Conservation (phyloP, 2,797 vertebrate species). For the Poeciliopsis gracilis region DNA sequence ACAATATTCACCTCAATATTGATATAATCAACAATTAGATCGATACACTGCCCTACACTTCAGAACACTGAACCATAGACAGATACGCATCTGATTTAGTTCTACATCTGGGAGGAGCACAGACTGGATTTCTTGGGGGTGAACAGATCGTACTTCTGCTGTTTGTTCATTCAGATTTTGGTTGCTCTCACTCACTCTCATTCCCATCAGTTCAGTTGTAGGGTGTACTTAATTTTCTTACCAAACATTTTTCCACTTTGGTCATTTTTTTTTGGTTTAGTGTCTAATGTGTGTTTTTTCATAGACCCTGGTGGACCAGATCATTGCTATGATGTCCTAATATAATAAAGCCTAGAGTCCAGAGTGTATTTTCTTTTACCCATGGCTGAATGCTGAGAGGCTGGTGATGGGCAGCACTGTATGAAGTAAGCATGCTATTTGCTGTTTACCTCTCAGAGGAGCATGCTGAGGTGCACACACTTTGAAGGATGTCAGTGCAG, state of each 20-base stretch:
- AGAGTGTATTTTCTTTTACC: not conserved
- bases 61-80: too few species aligned
- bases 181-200: not conserved
- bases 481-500: slow-evolving; percentile 61
- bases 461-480: slow-evolving; percentile 59
- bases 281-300: too few species aligned
- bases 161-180: not conserved
- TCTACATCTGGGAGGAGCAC: too few species aligned
- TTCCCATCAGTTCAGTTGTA: not conserved
- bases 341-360: not conserved
- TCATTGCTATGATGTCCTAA: not conserved
- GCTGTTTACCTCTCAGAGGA: slow-evolving; percentile 66
- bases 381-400: not conserved
- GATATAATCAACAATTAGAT: too few species aligned
- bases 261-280: not conserved
- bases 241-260: not conserved
- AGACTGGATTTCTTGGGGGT: too few species aligned
- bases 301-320: not conserved
- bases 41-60: too few species aligned
- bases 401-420: slow-evolving; percentile 10
- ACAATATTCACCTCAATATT: too few species aligned
- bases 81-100: too few species aligned
- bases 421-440: slow-evolving; percentile 50
- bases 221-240: not conserved
- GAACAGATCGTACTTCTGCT: too few species aligned